Evolutionary conservation across 2,888 invertebrate genomes (phyloP).

Genomic region (Harpalus rufipes): DNA sequence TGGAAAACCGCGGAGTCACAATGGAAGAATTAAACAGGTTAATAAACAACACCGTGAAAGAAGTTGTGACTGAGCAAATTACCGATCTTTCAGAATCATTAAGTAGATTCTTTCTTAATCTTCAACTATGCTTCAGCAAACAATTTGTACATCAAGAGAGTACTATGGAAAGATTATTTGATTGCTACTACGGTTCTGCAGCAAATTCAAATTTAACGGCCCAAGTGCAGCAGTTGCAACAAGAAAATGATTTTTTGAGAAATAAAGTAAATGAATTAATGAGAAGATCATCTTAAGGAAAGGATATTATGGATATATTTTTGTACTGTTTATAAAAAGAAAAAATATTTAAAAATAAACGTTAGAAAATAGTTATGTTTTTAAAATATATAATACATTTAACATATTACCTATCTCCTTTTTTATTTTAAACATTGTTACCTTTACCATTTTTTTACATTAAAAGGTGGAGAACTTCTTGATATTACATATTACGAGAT

Average conservation of each 20-base stretch:
- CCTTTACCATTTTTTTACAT: too few relatives aligned
- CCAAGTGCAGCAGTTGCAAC: constrained; percentile 40
- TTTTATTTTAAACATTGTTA: too few relatives aligned
- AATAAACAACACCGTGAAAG: constrained; percentile 43
- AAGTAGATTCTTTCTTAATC: constrained; percentile 72
- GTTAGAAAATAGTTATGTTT: too few relatives aligned
- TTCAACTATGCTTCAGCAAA: constrained; percentile 74
- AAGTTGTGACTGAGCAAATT: constrained; percentile 48
- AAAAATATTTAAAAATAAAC: too few relatives aligned
- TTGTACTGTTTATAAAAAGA: background rate
- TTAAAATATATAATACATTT: too few relatives aligned
- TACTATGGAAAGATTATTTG: constrained; percentile 68
- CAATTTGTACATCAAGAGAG: constrained; percentile 74
- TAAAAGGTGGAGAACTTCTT: too few relatives aligned
- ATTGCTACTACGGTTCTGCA: constrained; percentile 13
- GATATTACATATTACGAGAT: too few relatives aligned
- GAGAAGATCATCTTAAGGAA: background rate
- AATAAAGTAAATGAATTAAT: constrained; percentile 56
- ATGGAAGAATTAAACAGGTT: constrained; percentile 28
- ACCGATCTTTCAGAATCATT: constrained; percentile 56
- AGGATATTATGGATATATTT: background rate
- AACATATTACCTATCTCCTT: too few relatives aligned
- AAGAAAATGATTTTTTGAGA: constrained; percentile 62
- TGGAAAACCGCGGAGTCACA: background rate
- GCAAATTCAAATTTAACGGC: constrained; percentile 46